Conservation (phyloP, 1,140 invertebrate species). For the Drosophila kohkoa region DNA sequence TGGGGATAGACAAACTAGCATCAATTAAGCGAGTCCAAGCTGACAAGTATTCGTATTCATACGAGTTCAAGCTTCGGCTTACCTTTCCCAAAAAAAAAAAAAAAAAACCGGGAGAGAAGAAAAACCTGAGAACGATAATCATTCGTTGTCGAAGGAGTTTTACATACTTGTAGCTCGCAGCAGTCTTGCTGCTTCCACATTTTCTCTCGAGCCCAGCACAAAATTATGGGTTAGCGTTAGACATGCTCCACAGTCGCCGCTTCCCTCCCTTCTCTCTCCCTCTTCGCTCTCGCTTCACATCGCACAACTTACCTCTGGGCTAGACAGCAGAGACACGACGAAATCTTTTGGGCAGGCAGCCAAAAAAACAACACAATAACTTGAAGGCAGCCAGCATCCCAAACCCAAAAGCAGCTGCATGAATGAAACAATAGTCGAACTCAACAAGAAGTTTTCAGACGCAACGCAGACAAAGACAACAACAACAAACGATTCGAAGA, state of each 20-base stretch:
- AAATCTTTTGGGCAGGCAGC: constrained; percentile 52
- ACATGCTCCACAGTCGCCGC: constrained; percentile 1
- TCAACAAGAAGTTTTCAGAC: neutral
- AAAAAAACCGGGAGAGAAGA: neutral
- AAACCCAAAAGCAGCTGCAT: constrained; percentile 54
- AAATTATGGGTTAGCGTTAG: constrained; percentile 72
- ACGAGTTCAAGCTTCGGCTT: neutral
- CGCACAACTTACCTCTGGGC: constrained; percentile 26
- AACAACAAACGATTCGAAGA: constrained; percentile 1
- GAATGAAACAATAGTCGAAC: constrained; percentile 76
- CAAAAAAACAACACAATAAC: constrained; percentile 38
- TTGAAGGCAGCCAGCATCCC: constrained; percentile 42
- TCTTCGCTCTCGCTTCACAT: neutral
- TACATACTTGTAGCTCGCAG: constrained; percentile 25
- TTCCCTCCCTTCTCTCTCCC: neutral
- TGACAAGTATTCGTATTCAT: constrained; percentile 18
- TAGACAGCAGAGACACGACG: constrained; percentile 63
- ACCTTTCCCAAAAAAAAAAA: constrained; percentile 1
- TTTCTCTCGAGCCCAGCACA: constrained; percentile 56
- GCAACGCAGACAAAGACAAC: constrained; percentile 39
- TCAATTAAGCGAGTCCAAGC: constrained; percentile 68
- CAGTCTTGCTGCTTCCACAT: constrained; percentile 46
- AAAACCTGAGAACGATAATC: constrained; percentile 51
- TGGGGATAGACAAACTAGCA: constrained; percentile 62
- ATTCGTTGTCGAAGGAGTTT: constrained; percentile 50